phyloP scores from a whole-genome alignment of 2,888 invertebrate genomes.

The Drosophila austrosaltans region DNA sequence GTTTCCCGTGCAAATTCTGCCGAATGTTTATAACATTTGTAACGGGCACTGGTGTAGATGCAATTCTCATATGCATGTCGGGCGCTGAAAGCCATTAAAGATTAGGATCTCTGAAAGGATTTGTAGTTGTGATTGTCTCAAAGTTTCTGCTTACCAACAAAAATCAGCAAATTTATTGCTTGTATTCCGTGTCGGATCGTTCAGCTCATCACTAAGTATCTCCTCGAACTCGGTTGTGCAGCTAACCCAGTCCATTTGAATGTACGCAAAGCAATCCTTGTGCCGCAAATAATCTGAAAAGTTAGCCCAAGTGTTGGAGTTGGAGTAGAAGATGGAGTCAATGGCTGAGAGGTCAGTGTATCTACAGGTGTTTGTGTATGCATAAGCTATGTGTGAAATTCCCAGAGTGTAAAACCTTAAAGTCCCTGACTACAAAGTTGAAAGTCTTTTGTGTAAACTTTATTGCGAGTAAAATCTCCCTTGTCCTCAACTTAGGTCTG shows the following conservation, averaged over 20 bases:
- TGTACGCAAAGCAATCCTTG: constrained; percentile 82
- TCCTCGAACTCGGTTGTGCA: constrained; percentile 80
- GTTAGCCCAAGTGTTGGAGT: constrained; percentile 13
- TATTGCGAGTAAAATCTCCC: background rate
- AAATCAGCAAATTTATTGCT: constrained; percentile 82
- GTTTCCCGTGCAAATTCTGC: constrained; percentile 82
- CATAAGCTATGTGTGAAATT: constrained; percentile 8
- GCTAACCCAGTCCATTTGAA: constrained; percentile 82
- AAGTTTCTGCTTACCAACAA: constrained; percentile 80
- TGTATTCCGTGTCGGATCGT: constrained; percentile 71
- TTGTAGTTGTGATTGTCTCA: background rate
- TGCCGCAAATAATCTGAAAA: constrained; percentile 81
- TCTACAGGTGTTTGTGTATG: constrained; percentile 15
- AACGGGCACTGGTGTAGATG: constrained; percentile 82
- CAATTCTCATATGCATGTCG: constrained; percentile 83
- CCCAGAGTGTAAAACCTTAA: constrained; percentile 6
- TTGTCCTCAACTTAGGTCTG: background rate
- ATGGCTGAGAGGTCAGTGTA: background rate
- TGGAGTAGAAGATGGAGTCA: background rate
- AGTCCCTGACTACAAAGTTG: constrained; percentile 21
- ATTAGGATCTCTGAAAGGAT: background rate
- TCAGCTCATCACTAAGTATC: constrained; percentile 80
- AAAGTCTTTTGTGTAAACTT: constrained; percentile 16
- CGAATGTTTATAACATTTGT: constrained; percentile 82
- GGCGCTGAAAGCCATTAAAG: constrained; percentile 67